Conservation (phyloP, 1,140 invertebrate genomes). For the Coboldia fuscipes region DNA sequence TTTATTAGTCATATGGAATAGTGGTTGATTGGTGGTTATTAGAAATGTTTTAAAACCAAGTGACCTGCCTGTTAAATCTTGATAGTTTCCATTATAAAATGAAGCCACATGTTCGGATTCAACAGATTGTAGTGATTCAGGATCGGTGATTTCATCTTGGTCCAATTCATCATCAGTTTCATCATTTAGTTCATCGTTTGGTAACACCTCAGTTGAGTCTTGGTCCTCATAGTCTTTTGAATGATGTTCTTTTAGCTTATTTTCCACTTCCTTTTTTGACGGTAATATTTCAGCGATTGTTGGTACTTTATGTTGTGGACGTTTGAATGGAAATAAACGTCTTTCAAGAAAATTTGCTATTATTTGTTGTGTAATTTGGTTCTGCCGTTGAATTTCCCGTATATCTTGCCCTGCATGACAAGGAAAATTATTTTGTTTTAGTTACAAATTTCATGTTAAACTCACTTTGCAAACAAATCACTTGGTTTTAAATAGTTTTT, state of each 20-base stretch:
- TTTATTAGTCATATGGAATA: no score
- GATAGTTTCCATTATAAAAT: not conserved
- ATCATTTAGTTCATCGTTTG: slow-evolving; percentile 12
- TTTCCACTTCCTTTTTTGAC: slow-evolving; percentile 9
- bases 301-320: slow-evolving; percentile 25
- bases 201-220: slow-evolving; percentile 6
- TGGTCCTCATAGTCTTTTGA: slow-evolving; percentile 6
- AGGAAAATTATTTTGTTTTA: no score
- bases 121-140: slow-evolving; percentile 32
- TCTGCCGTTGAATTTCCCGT: slow-evolving; percentile 40
- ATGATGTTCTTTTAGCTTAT: slow-evolving; percentile 11
- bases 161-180: slow-evolving; percentile 6
- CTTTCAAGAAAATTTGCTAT: slow-evolving; percentile 43
- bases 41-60: no score
- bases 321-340: slow-evolving; percentile 29
- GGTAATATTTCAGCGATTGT: slow-evolving; percentile 36
- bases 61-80: slow-evolving; percentile 1
- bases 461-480: no score
- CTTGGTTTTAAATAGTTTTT: no score
- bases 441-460: no score
- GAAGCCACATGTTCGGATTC: slow-evolving; percentile 30
- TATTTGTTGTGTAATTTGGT: slow-evolving; percentile 46
- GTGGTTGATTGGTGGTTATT: no score
- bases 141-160: slow-evolving; percentile 6
- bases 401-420: no score